Conservation (phyloP, 2,113 vertebrate species). For the Gallinago undulata region DNA sequence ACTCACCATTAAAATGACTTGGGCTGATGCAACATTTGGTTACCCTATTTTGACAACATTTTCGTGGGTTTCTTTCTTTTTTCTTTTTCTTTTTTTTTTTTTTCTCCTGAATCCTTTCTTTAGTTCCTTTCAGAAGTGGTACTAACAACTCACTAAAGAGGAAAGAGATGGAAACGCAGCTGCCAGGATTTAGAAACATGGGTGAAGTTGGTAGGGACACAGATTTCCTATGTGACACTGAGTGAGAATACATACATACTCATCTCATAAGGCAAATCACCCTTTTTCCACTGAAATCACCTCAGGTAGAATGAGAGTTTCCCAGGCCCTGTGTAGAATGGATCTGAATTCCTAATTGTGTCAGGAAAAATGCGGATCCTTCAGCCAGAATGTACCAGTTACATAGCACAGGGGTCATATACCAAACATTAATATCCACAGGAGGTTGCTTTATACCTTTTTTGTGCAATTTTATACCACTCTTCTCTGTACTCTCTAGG, state of each 20-base stretch:
- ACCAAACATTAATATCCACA: not conserved
- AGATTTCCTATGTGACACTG: not conserved
- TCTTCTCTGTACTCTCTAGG: rapidly evolving
- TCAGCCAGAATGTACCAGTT: not conserved
- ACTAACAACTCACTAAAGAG: not conserved
- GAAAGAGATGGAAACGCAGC: not conserved
- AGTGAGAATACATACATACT: not conserved
- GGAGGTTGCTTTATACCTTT: not conserved
- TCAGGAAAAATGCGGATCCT: not conserved
- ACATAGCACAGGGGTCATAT: not conserved
- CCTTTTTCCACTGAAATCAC: not conserved
- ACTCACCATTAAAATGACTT: not conserved
- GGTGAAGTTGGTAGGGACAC: not conserved
- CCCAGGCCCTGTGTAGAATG: not conserved
- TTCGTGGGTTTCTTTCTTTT: not conserved
- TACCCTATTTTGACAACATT: not conserved
- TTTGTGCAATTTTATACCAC: not conserved
- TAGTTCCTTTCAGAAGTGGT: not conserved
- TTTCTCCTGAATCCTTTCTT: not conserved
- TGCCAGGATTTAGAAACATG: not conserved
- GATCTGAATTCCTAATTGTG: not conserved
- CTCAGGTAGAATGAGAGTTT: not conserved
- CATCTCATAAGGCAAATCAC: not conserved
- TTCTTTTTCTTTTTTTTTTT: too few species aligned
- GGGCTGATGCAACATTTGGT: not conserved